A percentile compares a stretch with the other conserved stretches of the same genome.
phyloP scores from a whole-genome alignment of 2,888 invertebrate genomes.

The Tinea pellionella region DNA sequence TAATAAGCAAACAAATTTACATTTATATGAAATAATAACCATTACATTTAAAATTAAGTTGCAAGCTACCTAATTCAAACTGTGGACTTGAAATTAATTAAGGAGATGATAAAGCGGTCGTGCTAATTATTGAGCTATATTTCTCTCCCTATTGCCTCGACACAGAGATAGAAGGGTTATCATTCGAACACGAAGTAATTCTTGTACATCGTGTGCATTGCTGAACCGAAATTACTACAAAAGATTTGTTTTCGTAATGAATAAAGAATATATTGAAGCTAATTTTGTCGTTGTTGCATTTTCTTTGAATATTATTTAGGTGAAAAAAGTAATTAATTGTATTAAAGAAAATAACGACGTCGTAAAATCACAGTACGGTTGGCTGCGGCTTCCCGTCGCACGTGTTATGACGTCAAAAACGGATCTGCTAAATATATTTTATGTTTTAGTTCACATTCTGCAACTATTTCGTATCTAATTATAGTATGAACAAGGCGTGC shows the following conservation, averaged over 20 bases:
- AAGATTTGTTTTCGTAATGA: too few species aligned
- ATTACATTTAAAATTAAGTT: too few species aligned
- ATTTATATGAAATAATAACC: too few species aligned
- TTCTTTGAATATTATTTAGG: too few species aligned
- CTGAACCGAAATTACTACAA: too few species aligned
- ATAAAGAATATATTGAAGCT: too few species aligned
- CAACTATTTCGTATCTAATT: not conserved
- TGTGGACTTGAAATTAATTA: conserved; percentile 37
- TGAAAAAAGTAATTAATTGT: too few species aligned
- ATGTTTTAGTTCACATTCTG: conserved; percentile 20
- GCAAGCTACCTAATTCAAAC: not conserved
- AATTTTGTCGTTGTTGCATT: too few species aligned
- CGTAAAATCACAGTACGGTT: not conserved
- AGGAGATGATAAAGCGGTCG: conserved; percentile 38
- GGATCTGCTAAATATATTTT: conserved; percentile 48
- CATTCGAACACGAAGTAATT: not conserved
- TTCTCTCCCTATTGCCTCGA: conserved; percentile 17
- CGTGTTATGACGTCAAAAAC: conserved; percentile 31
- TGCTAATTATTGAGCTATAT: conserved; percentile 40
- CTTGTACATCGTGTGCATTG: not conserved
- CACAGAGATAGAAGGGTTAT: conserved; percentile 10
- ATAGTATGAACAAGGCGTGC: not conserved
- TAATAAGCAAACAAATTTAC: too few species aligned
- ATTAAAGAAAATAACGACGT: not conserved
- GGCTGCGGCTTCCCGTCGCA: not conserved